Percentiles rank a stretch among this genome's conserved stretches.
Evolutionary conservation across 2,113 vertebrate genomes (phyloP).

Genomic region (Dryoscopus gambensis): DNA sequence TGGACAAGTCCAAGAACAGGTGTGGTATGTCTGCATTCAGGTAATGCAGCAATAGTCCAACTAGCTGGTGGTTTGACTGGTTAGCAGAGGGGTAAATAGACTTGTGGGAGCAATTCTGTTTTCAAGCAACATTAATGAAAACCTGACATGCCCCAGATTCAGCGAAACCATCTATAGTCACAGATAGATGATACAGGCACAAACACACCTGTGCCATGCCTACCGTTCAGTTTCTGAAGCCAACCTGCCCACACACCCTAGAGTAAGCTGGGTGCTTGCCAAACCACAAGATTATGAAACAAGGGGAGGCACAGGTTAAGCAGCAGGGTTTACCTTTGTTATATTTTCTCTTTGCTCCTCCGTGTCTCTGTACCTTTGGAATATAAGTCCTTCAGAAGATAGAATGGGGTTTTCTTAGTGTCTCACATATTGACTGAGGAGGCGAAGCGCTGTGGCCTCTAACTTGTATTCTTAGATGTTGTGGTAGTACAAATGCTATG

Average conservation of each 20-base stretch:
- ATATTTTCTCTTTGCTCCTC: neutral
- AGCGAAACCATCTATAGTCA: neutral
- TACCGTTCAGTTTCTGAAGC: neutral
- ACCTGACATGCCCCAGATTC: neutral
- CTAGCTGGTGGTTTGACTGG: neutral
- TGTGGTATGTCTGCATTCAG: neutral
- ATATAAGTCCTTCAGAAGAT: neutral
- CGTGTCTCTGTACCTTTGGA: neutral
- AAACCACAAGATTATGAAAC: constrained; percentile 11
- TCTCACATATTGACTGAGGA: neutral
- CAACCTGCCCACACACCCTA: neutral
- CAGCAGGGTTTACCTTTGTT: neutral
- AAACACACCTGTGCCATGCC: constrained; percentile 5
- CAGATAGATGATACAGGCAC: neutral
- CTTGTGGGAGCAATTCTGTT: neutral
- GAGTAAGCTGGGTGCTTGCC: neutral
- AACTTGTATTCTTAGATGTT: neutral
- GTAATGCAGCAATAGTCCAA: rapidly evolving
- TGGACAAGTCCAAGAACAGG: neutral
- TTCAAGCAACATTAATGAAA: neutral
- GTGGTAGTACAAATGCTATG: neutral
- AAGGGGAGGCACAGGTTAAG: neutral
- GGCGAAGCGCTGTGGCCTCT: neutral
- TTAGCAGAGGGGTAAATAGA: neutral
- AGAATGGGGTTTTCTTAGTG: neutral